Evolutionary conservation across 2,797 vertebrate genomes (phyloP).

Genomic region (Morelia viridis): DNA sequence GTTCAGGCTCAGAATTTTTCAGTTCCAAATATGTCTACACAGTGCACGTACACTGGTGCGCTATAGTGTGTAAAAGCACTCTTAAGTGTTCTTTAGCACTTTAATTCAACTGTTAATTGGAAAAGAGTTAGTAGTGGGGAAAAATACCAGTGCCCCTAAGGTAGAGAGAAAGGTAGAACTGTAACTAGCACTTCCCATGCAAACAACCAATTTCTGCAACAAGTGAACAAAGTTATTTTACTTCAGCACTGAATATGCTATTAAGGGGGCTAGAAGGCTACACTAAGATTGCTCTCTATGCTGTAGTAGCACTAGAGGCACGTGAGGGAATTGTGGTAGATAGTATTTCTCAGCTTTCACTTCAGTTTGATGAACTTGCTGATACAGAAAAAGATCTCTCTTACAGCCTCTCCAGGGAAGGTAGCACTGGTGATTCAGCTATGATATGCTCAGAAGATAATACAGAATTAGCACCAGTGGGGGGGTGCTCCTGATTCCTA

Average conservation of each 20-base stretch:
- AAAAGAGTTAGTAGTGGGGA: background rate
- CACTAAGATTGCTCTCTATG: background rate
- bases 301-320: no score
- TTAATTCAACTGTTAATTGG: background rate
- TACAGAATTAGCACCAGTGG: no score
- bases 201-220: no score
- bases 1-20: background rate
- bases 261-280: background rate
- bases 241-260: background rate
- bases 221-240: no score
- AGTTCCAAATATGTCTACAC: background rate
- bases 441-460: no score
- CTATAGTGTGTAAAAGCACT: background rate
- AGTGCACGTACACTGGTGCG: background rate
- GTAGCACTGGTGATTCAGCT: no score
- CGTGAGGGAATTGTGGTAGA: no score
- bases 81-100: background rate
- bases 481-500: no score
- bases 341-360: no score
- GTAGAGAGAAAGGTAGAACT: background rate
- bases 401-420: no score
- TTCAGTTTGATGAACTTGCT: no score
- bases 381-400: no score
- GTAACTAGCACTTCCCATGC: background rate
- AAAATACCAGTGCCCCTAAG: background rate